phyloP scores from a whole-genome alignment of 1,140 invertebrate genomes.

The Apolygus lucorum region DNA sequence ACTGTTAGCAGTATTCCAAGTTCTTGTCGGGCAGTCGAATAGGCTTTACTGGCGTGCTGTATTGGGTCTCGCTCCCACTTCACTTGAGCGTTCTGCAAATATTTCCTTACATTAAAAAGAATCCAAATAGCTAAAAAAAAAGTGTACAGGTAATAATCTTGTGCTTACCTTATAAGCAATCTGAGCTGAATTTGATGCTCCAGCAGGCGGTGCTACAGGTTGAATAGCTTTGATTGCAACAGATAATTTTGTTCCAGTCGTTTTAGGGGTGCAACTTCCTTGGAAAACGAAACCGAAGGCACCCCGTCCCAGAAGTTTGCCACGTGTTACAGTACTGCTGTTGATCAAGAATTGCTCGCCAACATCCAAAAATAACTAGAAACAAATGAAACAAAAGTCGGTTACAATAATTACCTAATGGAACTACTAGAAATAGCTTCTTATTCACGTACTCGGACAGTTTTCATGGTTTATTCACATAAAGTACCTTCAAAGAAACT shows the following conservation, averaged over 20 bases:
- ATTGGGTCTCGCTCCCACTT: conserved; percentile 87
- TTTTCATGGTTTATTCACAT: background rate
- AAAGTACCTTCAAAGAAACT: no score
- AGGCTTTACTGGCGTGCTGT: conserved; percentile 87
- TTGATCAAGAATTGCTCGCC: conserved; percentile 68
- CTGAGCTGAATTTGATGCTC: conserved; percentile 59
- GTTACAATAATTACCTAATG: no score
- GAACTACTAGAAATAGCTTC: background rate
- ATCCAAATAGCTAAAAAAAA: background rate
- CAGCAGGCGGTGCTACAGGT: conserved; percentile 77
- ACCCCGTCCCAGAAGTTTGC: conserved; percentile 80
- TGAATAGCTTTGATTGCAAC: conserved; percentile 95
- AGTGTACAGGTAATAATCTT: background rate
- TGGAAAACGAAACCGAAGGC: conserved; percentile 96
- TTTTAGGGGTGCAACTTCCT: conserved; percentile 58
- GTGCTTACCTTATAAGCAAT: conserved; percentile 65
- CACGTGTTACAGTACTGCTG: conserved; percentile 67
- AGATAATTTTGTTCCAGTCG: conserved; percentile 47
- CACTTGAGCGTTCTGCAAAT: conserved; percentile 57
- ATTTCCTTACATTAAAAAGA: background rate
- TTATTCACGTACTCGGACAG: background rate
- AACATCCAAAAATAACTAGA: conserved; percentile 77
- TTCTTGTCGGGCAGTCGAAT: conserved; percentile 90
- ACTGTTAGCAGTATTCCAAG: conserved; percentile 78
- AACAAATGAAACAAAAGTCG: conserved; percentile 17